Conservation (phyloP, 2,797 vertebrate species). For the Picus viridis region DNA sequence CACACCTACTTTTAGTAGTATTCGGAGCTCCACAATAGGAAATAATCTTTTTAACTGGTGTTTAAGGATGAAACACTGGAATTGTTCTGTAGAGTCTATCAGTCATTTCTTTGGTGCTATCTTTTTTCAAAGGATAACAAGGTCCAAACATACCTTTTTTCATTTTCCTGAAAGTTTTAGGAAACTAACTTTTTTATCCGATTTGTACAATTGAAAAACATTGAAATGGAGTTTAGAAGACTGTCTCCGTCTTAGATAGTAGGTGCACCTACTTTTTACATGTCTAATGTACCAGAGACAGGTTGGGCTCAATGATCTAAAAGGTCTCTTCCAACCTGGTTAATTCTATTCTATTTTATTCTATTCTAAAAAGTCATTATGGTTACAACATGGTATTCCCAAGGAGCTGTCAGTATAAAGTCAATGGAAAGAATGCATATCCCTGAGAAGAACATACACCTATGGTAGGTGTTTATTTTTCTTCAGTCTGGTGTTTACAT, state of each 20-base stretch:
- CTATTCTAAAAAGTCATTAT: not conserved
- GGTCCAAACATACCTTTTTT: not conserved
- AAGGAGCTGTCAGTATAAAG: not conserved
- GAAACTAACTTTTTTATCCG: not conserved
- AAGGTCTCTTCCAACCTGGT: too few relatives aligned
- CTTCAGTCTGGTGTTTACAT: not conserved
- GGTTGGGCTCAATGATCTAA: not conserved
- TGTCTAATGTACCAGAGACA: not conserved
- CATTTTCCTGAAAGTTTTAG: not conserved
- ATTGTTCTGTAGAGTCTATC: not conserved
- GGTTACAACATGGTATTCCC: not conserved
- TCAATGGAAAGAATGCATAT: not conserved
- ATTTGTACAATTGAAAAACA: not conserved
- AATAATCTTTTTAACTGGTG: not conserved
- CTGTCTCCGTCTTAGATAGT: not conserved
- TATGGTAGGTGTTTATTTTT: not conserved
- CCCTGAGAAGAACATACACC: not conserved
- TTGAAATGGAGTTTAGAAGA: not conserved
- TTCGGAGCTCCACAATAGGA: not conserved
- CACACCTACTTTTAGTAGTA: not conserved
- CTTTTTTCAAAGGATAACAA: not conserved
- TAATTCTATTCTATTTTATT: too few relatives aligned
- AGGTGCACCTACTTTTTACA: not conserved
- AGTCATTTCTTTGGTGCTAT: not conserved
- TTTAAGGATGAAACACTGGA: not conserved